Evolutionary conservation across 1,140 invertebrate genomes (phyloP), one percentile per base, ranked within the genome.

Genomic region (Brachionus angularis): DNA sequence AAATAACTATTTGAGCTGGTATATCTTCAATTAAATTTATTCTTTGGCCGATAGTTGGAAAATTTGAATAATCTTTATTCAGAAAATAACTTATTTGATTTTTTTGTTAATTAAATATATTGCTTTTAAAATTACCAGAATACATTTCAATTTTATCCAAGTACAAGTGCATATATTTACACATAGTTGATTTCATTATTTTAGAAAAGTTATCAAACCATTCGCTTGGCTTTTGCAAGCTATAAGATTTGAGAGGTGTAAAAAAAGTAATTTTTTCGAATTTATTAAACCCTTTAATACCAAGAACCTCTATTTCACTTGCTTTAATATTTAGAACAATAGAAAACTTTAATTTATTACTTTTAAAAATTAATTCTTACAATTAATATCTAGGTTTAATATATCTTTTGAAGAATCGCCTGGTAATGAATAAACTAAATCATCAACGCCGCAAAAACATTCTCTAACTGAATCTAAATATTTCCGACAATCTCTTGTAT

Each of bases 361-460:
- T n/a, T n/a, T n/a, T n/a, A 71, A 31, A 61, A 23, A n/a, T 16
- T 29, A 18, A 25, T 2, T 70, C 74, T 74, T 75, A 80, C 79
- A 77, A 75, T 80, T 78, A 8, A 81, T 72, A 33, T 75, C 75
- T 74, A 78, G 76, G 61, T 80, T 78, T 16, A 79, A 74, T 27
- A 73, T 72, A 12, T 76, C 72, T 62, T 77, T 77, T 34, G 78
- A 55, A 36, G 74, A 75, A 10, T 74, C 74, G 18, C 74, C 72
- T 1, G 79, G 79, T n/a, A 81, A 73, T 14, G 73, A 73, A 75
- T 77, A 80, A 12, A 73, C 73, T 25, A 80, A 62, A 5, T 72
- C 73, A n/a, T 74, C 64, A 14, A 82, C 75, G 14, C 77, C 77
- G 33, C 75, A 77, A 72, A 82, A 82, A 75, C 78, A 80, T 49